Conservation (phyloP, 1,140 invertebrate genomes). For the Drosophila albomicans region DNA sequence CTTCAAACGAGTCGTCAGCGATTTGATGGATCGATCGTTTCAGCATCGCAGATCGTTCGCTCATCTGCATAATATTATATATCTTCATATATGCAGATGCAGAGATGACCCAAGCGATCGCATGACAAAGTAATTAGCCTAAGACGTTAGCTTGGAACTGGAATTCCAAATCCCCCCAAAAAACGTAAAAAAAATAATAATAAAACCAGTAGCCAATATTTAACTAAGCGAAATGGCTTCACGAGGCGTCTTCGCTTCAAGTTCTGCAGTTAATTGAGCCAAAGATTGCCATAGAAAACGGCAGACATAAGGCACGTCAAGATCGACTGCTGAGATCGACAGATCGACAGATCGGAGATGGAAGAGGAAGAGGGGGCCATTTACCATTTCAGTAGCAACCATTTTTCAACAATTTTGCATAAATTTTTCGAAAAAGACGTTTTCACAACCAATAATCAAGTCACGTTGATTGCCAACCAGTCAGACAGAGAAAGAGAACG, state of each 20-base stretch:
- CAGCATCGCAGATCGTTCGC: neutral
- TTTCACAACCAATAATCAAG: constrained; percentile 80
- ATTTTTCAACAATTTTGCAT: constrained; percentile 82
- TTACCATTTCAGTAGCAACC: constrained; percentile 70
- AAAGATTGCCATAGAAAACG: constrained; percentile 38
- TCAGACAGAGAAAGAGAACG: neutral
- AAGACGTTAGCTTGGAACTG: neutral
- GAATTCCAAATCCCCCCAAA: constrained; percentile 7
- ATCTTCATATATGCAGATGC: constrained; percentile 25
- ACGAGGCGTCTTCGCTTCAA: constrained; percentile 17
- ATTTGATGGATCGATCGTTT: constrained; percentile 32
- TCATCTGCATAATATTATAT: neutral
- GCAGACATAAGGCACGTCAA: constrained; percentile 40
- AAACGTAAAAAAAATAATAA: constrained; percentile 19
- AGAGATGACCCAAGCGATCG: neutral
- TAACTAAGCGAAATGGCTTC: constrained; percentile 53
- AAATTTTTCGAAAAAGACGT: constrained; percentile 69
- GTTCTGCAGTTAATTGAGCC: constrained; percentile 32
- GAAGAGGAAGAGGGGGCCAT: constrained; percentile 42
- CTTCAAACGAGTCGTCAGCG: neutral
- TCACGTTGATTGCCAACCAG: constrained; percentile 51
- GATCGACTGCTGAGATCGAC: neutral
- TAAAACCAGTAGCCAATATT: constrained; percentile 71
- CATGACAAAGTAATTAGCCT: constrained; percentile 36
- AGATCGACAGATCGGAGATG: neutral